Conservation (phyloP, 1,140 invertebrate species). For the Argopecten irradians region DNA sequence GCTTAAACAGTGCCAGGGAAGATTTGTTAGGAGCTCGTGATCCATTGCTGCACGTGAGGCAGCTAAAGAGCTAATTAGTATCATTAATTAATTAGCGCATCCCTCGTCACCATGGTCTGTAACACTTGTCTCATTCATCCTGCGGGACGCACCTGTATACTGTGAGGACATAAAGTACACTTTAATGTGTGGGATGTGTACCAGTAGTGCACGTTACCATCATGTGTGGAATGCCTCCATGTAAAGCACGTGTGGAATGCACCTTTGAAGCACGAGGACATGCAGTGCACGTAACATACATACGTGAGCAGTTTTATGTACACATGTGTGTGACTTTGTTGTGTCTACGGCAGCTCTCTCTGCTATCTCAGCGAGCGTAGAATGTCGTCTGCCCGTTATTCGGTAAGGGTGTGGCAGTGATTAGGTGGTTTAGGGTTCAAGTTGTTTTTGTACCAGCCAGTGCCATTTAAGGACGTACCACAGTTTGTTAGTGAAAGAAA, state of each 20-base stretch:
- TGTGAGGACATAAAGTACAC: no score
- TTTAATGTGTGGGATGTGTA: no score
- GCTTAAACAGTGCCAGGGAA: no score
- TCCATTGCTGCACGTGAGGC: not conserved
- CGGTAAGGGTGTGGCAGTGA: not conserved
- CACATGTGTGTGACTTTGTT: not conserved
- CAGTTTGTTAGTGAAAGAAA: no score
- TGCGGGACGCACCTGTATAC: not conserved
- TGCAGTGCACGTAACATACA: not conserved
- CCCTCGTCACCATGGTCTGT: not conserved
- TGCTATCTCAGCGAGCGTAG: not conserved
- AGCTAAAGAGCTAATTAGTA: not conserved
- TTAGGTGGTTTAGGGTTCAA: no score
- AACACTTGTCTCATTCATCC: not conserved
- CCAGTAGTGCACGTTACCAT: no score
- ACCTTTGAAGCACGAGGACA: no score
- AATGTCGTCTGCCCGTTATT: not conserved
- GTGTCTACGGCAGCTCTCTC: not conserved
- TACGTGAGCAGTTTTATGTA: not conserved
- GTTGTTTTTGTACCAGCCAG: no score
- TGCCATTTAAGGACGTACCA: no score
- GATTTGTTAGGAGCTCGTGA: no score
- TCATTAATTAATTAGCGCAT: not conserved
- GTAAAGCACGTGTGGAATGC: not conserved
- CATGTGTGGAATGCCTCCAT: not conserved